phyloP scores from a whole-genome alignment of 2,113 vertebrate genomes.

The Dasypus novemcinctus region DNA sequence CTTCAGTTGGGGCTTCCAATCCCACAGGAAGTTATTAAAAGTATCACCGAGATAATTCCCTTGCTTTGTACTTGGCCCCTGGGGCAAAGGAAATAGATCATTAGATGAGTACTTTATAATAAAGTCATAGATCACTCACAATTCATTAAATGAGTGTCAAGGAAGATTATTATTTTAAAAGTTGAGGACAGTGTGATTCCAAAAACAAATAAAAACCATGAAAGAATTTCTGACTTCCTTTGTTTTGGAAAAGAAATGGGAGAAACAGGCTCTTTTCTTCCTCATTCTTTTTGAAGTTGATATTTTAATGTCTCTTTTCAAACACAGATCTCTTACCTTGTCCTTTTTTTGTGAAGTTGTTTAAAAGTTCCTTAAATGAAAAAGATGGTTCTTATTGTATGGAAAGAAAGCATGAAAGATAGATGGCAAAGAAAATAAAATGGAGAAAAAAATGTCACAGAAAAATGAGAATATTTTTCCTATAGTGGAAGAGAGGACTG shows the following conservation, averaged over 20 bases:
- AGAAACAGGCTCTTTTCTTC: constrained; percentile 66
- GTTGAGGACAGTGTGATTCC: constrained; percentile 79
- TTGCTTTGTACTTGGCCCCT: constrained; percentile 86
- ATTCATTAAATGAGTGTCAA: constrained; percentile 87
- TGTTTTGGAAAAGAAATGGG: constrained; percentile 77
- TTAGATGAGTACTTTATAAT: constrained; percentile 86
- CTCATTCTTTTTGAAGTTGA: constrained; percentile 72
- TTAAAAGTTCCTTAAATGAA: constrained; percentile 48
- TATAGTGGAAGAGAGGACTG: background rate
- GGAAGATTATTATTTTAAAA: constrained; percentile 85
- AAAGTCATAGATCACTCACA: constrained; percentile 86
- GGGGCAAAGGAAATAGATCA: constrained; percentile 88
- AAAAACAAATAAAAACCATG: constrained; percentile 82
- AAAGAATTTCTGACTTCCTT: constrained; percentile 81
- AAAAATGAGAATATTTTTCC: background rate
- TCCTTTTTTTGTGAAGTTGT: constrained; percentile 31
- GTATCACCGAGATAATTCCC: constrained; percentile 86
- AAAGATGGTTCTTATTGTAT: background rate
- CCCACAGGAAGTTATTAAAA: constrained; percentile 93
- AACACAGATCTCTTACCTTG: constrained; percentile 68
- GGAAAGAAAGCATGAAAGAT: background rate
- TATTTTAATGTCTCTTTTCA: constrained; percentile 73
- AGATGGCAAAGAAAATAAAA: background rate
- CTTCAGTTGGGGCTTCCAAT: constrained; percentile 81
- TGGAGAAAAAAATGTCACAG: background rate